These are phyloP conservation scores for Gymnoscopelus microlampas DNA, from an alignment of 2,797 vertebrate genomes.

Conservation along the genomic window DNA sequence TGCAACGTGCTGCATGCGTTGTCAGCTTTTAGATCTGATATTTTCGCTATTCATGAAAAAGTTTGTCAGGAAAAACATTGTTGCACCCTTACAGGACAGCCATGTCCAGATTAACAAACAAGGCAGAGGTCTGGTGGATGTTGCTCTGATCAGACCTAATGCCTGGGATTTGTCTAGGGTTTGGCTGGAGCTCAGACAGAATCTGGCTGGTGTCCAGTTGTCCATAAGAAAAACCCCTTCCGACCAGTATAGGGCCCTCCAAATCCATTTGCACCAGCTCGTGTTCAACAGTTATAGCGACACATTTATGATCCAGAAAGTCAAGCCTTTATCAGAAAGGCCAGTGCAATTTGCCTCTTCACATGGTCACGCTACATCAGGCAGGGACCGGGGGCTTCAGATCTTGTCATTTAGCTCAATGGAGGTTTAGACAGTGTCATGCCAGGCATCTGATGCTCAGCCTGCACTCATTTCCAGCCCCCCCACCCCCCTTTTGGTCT, in stretches of 20 bases:
- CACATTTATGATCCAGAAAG: slow-evolving; percentile 56
- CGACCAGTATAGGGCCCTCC: slow-evolving; percentile 28
- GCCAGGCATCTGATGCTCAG: slow-evolving; percentile 28
- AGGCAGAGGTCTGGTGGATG: slow-evolving; percentile 22
- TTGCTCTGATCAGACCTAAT: slow-evolving; percentile 10
- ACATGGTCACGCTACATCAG: slow-evolving; percentile 40
- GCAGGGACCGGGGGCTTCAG: slow-evolving; percentile 26
- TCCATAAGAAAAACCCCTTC: slow-evolving; percentile 49
- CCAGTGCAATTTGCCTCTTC: slow-evolving; percentile 40
- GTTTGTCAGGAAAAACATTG: background rate
- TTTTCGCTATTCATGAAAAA: too few relatives aligned
- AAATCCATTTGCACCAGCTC: slow-evolving; percentile 57
- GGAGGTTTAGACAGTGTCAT: background rate
- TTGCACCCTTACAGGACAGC: slow-evolving; percentile 3
- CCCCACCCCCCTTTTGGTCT: background rate
- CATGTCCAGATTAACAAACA: slow-evolving; percentile 24
- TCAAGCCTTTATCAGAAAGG: slow-evolving; percentile 39
- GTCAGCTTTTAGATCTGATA: too few relatives aligned
- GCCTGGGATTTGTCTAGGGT: background rate
- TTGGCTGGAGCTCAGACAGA: slow-evolving; percentile 22
- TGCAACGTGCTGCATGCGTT: too few relatives aligned
- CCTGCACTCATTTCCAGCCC: background rate
- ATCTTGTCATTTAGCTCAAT: slow-evolving; percentile 12
- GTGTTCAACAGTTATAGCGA: slow-evolving; percentile 61
- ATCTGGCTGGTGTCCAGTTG: slow-evolving; percentile 29